These are phyloP conservation scores for Heliconius hermathena DNA, from an alignment of 1,140 invertebrate genomes.

Conservation along the genomic window DNA sequence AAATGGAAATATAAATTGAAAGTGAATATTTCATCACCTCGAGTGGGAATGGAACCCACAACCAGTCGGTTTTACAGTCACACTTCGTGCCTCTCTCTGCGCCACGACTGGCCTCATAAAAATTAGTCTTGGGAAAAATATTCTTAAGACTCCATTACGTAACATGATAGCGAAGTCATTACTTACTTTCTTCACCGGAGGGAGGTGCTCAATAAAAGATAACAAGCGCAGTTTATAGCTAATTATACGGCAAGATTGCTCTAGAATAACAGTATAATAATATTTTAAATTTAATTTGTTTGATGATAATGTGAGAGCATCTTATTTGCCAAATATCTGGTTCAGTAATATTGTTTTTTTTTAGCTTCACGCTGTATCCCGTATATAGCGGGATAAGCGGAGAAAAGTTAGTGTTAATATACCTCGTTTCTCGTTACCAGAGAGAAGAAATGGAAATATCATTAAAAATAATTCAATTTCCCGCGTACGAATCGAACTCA, in stretches of 20 bases:
- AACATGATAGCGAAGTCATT: neutral
- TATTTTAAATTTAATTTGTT: neutral
- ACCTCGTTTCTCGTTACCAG: no score
- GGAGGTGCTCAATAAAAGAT: neutral
- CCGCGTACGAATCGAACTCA: no score
- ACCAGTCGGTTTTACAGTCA: no score
- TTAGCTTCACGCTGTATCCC: no score
- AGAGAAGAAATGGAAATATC: no score
- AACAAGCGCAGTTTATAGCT: slow-evolving; percentile 8
- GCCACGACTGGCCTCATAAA: neutral
- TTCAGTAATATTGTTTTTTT: neutral
- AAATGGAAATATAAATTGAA: no score
- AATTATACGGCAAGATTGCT: neutral
- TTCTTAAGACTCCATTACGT: slow-evolving; percentile 3
- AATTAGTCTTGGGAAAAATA: neutral
- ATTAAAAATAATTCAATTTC: no score
- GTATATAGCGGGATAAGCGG: no score
- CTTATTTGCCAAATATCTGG: neutral
- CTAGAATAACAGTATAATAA: slow-evolving; percentile 3
- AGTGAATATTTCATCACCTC: no score
- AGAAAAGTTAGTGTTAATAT: no score
- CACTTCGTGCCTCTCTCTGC: no score
- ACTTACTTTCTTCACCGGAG: slow-evolving; percentile 9
- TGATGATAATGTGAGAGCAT: neutral
- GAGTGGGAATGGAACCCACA: no score